Base-by-base conservation (phyloP, 1,140 invertebrate species). In the Odontomachus brunneus region DNA sequence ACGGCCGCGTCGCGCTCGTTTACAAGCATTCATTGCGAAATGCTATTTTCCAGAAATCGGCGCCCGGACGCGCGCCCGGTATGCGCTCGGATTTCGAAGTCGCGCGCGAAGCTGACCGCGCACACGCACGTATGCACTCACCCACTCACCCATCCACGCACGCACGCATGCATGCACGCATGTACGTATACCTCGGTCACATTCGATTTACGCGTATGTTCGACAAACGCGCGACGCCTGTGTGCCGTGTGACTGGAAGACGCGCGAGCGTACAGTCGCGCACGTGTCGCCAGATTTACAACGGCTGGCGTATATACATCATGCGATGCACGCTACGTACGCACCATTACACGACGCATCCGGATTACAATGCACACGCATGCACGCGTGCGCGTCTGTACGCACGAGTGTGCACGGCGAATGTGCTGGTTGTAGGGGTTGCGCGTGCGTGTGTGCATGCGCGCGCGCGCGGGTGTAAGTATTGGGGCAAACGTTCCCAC, bases 401-500 rank as follows among this genome's bases (percentile, higher is more conserved):
- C 26, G 38, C 44, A 11, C 15, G 19, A 24, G 63, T 44, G 29
- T 26, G n/a, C n/a, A n/a, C n/a, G n/a, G n/a, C n/a, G n/a, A n/a
- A n/a, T n/a, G n/a, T n/a, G n/a, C n/a, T n/a, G n/a, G n/a, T n/a
- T n/a, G n/a, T n/a, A n/a, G n/a, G n/a, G n/a, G n/a, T n/a, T 33
- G 29, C 29, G 29, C 5, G 2, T 5, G 29, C 29, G 5, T 3
- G 5, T 33, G 44, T 57, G 24, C 22, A 19, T 2, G 44, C 48
- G 38, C 44, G 53, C 26, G 59, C 26, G 38, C 44, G 7, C 15
- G 19, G 24, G 63, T 44, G 29, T 26, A 53, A 75, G 73, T 83
- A n/a, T n/a, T n/a, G n/a, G n/a, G n/a, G 63, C 49, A 59, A 88
- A 85, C 82, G 88, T 84, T 81, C 78, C 59, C 86, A 72, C 65